Evolutionary conservation across 2,113 vertebrate genomes (phyloP).

Genomic region (Herpailurus yagouaroundi): DNA sequence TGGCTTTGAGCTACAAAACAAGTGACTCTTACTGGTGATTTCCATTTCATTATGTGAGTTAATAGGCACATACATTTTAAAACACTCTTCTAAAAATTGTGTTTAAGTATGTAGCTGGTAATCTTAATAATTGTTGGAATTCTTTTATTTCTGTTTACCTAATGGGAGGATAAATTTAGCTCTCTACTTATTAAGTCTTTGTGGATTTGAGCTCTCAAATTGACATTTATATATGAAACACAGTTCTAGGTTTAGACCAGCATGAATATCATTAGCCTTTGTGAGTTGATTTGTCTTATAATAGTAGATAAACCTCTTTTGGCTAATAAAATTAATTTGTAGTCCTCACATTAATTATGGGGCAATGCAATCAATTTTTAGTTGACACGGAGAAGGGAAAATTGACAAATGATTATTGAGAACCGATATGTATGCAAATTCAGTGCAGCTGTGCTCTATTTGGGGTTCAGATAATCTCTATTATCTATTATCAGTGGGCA

Average conservation of each 20-base stretch:
- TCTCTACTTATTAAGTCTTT: not conserved
- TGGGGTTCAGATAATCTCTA: not conserved
- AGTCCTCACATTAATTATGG: conserved; percentile 7
- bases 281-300: not conserved
- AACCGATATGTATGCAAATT: not conserved
- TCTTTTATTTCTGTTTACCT: conserved; percentile 14
- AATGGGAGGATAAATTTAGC: conserved; percentile 14
- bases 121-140: not conserved
- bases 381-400: not conserved
- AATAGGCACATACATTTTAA: not conserved
- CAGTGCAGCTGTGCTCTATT: not conserved
- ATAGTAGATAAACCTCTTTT: not conserved
- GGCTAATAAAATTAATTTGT: conserved; percentile 28
- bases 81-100: not conserved
- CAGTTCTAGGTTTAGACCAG: not conserved
- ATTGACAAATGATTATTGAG: not conserved
- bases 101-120: not conserved
- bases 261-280: not conserved
- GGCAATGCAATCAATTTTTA: not conserved
- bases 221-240: not conserved
- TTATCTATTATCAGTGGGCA: not conserved
- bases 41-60: not conserved
- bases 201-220: not conserved
- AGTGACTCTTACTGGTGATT: not conserved
- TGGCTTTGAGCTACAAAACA: conserved; percentile 1